Evolutionary conservation across 2,113 vertebrate species (phyloP).

Genomic region (Pteronura brasiliensis): DNA sequence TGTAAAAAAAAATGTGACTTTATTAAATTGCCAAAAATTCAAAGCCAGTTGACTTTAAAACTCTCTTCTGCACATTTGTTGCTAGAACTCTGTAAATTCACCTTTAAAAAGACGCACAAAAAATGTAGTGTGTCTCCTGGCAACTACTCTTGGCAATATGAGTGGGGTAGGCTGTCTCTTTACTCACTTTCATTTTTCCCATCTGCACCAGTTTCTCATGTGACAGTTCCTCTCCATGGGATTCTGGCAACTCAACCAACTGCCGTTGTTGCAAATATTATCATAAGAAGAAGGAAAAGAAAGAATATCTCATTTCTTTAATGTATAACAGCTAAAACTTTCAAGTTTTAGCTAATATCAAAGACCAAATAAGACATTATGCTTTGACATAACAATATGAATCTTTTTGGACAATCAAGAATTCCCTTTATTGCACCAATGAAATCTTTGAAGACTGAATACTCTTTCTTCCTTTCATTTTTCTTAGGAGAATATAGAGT

Average conservation of each 20-base stretch:
- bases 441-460: not conserved
- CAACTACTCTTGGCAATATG: not conserved
- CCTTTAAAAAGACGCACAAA: not conserved
- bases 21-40: not conserved
- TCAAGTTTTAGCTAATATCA: not conserved
- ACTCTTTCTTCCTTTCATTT: not conserved
- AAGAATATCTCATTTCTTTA: not conserved
- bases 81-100: not conserved
- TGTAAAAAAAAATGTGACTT: not conserved
- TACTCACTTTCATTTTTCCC: constrained; percentile 68
- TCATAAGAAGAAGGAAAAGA: not conserved
- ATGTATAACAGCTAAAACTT: not conserved
- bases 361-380: not conserved
- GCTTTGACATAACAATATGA: not conserved
- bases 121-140: not conserved
- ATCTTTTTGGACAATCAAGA: not conserved
- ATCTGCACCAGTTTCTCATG: constrained; percentile 63
- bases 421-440: not conserved
- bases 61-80: not conserved
- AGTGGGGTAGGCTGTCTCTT: not conserved
- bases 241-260: constrained; percentile 30
- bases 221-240: constrained; percentile 41
- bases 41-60: not conserved
- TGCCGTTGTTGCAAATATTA: not conserved
- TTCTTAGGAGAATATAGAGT: not conserved